Conservation (phyloP, 2,888 invertebrate species). For the Melinaea menophilus region DNA sequence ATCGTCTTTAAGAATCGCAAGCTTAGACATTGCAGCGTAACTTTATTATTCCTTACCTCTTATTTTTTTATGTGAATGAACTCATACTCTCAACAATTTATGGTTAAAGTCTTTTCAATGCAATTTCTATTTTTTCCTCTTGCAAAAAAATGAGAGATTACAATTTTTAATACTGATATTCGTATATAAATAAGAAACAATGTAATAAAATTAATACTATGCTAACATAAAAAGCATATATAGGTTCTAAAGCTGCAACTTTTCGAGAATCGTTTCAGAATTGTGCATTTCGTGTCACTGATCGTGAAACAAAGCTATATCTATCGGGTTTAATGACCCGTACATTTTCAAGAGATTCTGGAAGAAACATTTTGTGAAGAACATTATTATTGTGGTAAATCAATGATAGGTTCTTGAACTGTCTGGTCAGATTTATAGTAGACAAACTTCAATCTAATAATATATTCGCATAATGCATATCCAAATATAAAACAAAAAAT, state of each 20-base stretch:
- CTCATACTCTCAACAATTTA: too few species aligned
- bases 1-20: neutral
- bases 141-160: neutral
- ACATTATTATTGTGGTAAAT: conserved; percentile 19
- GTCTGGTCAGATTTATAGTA: neutral
- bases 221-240: neutral
- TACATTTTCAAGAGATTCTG: conserved; percentile 19
- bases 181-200: neutral
- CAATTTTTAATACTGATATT: neutral
- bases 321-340: conserved; percentile 32
- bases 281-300: conserved; percentile 23
- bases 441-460: too few species aligned
- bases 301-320: conserved; percentile 29
- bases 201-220: neutral
- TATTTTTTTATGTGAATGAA: too few species aligned
- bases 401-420: neutral
- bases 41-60: neutral
- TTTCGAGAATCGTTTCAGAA: conserved; percentile 15
- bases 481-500: too few species aligned
- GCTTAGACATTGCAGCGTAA: neutral
- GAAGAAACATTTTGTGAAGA: conserved; percentile 25
- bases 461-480: too few species aligned
- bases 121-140: neutral
- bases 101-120: neutral
- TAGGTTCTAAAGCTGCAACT: neutral